These are phyloP conservation scores for Ceyx melanurus DNA, from an alignment of 2,113 vertebrate species.

Conservation along the genomic window DNA sequence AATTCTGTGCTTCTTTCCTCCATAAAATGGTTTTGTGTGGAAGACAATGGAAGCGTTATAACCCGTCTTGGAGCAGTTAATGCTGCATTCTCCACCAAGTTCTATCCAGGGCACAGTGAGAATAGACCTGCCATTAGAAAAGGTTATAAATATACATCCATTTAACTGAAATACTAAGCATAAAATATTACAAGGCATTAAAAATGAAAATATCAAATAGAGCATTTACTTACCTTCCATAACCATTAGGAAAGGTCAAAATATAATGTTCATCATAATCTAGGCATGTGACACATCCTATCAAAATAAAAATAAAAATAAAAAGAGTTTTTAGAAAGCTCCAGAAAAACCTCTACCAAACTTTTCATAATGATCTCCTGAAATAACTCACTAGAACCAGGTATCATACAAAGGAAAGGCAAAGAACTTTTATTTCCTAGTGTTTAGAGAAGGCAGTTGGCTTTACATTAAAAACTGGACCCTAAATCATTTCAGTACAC, in stretches of 20 bases:
- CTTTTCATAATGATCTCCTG: neutral
- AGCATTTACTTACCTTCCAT: constrained; percentile 86
- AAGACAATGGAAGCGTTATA: constrained; percentile 94
- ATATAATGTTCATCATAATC: constrained; percentile 98
- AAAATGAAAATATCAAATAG: neutral
- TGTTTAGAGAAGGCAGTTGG: neutral
- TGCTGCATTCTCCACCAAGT: constrained; percentile 95
- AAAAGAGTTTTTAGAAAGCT: neutral
- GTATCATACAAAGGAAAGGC: neutral
- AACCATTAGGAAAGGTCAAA: constrained; percentile 97
- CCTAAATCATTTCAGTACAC: neutral
- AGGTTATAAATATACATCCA: neutral
- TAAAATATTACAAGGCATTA: neutral
- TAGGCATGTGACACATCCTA: constrained; percentile 96
- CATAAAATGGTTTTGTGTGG: constrained; percentile 99
- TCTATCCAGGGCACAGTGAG: constrained; percentile 99
- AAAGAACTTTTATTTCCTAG: neutral
- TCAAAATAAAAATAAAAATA: neutral
- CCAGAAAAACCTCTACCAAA: neutral
- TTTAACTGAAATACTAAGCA: neutral
- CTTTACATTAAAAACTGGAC: neutral
- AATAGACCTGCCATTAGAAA: constrained; percentile 86
- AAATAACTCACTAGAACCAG: neutral
- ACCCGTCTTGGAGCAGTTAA: constrained; percentile 95
- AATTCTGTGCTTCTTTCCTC: constrained; percentile 97